Conservation (phyloP, 2,113 vertebrate genomes). For the Seriola dumerili region DNA sequence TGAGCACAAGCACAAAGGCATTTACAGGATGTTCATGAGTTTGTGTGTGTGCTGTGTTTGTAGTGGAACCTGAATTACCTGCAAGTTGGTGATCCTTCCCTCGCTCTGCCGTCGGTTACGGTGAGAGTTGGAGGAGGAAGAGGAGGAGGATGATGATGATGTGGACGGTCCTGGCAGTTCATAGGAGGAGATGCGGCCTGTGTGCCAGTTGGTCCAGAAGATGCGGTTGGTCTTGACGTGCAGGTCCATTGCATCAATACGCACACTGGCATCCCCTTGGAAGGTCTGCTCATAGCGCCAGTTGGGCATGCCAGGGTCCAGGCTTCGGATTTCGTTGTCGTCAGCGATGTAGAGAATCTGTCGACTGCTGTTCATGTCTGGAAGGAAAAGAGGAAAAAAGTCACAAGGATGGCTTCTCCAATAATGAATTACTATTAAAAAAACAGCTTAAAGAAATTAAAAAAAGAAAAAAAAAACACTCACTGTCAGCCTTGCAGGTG, state of each 20-base stretch:
- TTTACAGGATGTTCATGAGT: neutral
- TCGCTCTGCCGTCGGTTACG: slow-evolving; percentile 91
- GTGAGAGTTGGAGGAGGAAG: slow-evolving; percentile 86
- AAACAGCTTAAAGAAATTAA: neutral
- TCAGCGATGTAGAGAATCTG: slow-evolving; percentile 95
- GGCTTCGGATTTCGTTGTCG: slow-evolving; percentile 97
- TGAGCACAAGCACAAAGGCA: slow-evolving; percentile 52
- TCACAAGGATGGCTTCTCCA: neutral
- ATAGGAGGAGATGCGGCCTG: slow-evolving; percentile 91
- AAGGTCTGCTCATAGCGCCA: slow-evolving; percentile 96
- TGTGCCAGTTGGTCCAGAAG: slow-evolving; percentile 99
- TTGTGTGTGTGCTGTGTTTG: neutral
- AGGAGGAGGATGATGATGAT: slow-evolving; percentile 57
- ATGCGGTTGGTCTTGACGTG: slow-evolving; percentile 94
- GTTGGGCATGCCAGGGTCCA: slow-evolving; percentile 94
- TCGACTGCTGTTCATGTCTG: slow-evolving; percentile 69
- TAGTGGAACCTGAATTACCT: slow-evolving; percentile 75
- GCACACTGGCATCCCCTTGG: slow-evolving; percentile 93
- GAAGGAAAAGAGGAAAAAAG: neutral
- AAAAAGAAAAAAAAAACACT: neutral
- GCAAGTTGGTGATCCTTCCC: slow-evolving; percentile 89
- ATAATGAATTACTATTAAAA: neutral
- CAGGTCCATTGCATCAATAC: slow-evolving; percentile 96
- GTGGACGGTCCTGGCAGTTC: slow-evolving; percentile 84
- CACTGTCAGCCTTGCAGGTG: slow-evolving; percentile 96